Evolutionary conservation across 2,888 invertebrate genomes (phyloP), one percentile per base, ranked within the genome.

Genomic region (Andrena haemorrhoa): DNA sequence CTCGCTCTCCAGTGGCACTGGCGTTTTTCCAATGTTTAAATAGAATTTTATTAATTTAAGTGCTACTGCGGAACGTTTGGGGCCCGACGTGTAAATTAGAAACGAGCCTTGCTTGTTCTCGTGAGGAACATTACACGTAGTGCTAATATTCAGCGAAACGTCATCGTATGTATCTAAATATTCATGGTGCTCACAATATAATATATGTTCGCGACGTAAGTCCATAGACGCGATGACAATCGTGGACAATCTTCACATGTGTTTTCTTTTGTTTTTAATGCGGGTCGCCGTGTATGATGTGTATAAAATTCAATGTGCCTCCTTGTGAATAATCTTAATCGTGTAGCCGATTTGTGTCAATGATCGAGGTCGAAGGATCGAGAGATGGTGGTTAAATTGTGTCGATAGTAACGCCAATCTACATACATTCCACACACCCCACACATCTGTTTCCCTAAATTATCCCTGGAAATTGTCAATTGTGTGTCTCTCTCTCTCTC

Each of bases 271-370:
- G 47, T 56, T 53, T 63, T 60, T 51, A 35, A 75, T 56, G 65
- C 12, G 56, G 33, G 47, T 74, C 82, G 76, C 74, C 79, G 77
- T 86, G 74, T 72, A 49, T 49, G 26, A 26, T 86, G 76, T 84
- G 73, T 31, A 53, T 83, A 79, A n/a, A n/a, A 61, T 79, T 77
- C 35, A 69, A 79, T 53, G 78, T 82, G 73, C 51, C 66, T 82
- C 66, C 76, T 73, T 82, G 82, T 87, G 65, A 86, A 85, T 87
- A 87, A 87, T 87, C 79, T 66, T 80, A 71, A 73, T 78, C 72
- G 63, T 71, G 68, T 69, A 65, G 75, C 20, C 73, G 51, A 35
- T 47, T 33, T 29, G 61, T 29, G 35, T 31, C 51, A 75, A 41
- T 68, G 65, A 60, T 56, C 26, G 63, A 29, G 58, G 41, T 60